Evolutionary conservation across 1,140 invertebrate species (phyloP), one percentile per base, ranked within the genome.

Genomic region (Drosophila navojoa): DNA sequence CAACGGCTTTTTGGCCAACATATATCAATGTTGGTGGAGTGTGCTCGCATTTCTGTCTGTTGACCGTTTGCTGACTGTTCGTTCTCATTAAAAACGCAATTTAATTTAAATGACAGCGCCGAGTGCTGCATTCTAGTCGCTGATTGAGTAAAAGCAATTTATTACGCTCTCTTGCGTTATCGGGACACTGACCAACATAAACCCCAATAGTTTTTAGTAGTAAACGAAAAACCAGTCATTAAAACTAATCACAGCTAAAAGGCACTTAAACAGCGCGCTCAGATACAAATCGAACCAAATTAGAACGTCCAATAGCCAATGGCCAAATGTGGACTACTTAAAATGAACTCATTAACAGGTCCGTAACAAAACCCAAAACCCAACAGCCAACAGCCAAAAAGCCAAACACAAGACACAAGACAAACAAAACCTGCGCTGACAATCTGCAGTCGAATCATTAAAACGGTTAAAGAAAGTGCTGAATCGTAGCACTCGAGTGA

Each of bases 171-270:
- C 55, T 53, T 57, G 45, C 32, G 13, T 29, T 60, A 71, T 79
- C 55, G 13, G 7, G 11, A 22, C 19, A 22, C 19, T 47, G 44
- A 50, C 55, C 60, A 72, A 69, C 60, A 63, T 64, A 77, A 85
- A 66, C 22, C 52, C 3, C 44, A 59, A 57, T 54, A 57, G 54
- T 38, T 38, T 38, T 38, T 45, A 42, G 15, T n/a, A 29, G 25
- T 53, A 9, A 53, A 32, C 60, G 32, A 64, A 53, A 64, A 84
- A 75, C 76, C 63, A 73, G 59, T 67, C 84, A 89, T 87, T 89
- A 84, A 89, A 89, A 75, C 79, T 89, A 87, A 87, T 84, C 84
- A 90, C 70, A 75, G 73, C 79, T 84, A 87, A 87, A 79, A 87
- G 84, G 79, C 84, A 89, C 77, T 87, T 89, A 76, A 76, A 76